Conservation (phyloP, 23 tunicate species). For the Corella eumyota region DNA sequence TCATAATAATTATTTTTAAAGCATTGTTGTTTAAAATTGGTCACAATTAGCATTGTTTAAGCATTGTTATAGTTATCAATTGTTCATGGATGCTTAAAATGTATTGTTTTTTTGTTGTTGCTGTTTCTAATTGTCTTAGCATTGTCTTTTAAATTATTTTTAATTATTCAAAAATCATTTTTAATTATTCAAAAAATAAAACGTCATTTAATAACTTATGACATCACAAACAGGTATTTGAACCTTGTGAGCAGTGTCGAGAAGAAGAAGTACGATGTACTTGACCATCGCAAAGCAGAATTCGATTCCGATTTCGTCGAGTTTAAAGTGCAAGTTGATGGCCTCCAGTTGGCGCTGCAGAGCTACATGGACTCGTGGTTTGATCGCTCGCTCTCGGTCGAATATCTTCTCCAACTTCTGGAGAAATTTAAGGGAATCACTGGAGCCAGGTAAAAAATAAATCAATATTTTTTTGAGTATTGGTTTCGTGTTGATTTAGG, state of each 20-base stretch:
- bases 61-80: too few species aligned
- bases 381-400: conserved; percentile 55
- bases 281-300: conserved; percentile 86
- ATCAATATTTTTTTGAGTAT: background rate
- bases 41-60: background rate
- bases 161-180: too few species aligned
- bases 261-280: conserved; percentile 88
- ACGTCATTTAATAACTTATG: too few species aligned
- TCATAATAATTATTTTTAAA: too few species aligned
- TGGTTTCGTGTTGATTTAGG: background rate
- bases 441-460: conserved; percentile 60
- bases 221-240: conserved; percentile 79
- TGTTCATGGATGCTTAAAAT: too few species aligned
- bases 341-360: conserved; percentile 49
- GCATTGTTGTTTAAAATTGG: too few species aligned
- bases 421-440: conserved; percentile 44
- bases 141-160: too few species aligned
- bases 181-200: too few species aligned
- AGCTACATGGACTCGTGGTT: conserved; percentile 93
- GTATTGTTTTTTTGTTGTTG: too few species aligned
- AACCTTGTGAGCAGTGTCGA: conserved; percentile 77
- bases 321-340: conserved; percentile 67
- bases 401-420: conserved; percentile 56
- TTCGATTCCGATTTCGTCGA: conserved; percentile 72
- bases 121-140: too few species aligned